Evolutionary conservation across 2,113 vertebrate species (phyloP).

Genomic region (Toxotes jaculatrix): DNA sequence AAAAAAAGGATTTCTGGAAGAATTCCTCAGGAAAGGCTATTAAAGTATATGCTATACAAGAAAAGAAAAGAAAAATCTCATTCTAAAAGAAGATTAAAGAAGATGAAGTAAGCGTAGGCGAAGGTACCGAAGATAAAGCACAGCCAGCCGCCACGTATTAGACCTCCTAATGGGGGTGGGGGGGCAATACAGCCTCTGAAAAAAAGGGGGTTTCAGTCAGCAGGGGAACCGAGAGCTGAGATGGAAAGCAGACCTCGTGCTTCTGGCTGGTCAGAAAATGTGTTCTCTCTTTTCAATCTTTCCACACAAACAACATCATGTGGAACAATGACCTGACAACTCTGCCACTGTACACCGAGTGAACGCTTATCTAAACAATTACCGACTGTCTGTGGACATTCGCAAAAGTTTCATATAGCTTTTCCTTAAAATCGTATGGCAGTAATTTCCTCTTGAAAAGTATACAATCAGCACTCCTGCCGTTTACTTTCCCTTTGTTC

Average conservation of each 20-base stretch:
- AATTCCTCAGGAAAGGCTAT: not conserved
- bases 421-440: not conserved
- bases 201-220: conserved; percentile 41
- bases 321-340: conserved; percentile 44
- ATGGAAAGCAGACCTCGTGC: conserved; percentile 63
- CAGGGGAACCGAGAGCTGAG: conserved; percentile 26
- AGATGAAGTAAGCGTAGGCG: not conserved
- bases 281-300: conserved; percentile 46
- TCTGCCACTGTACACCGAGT: conserved; percentile 14
- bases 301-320: conserved; percentile 41
- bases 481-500: conserved; percentile 24
- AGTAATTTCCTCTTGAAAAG: conserved; percentile 7
- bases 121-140: conserved; percentile 38
- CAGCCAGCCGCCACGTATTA: conserved; percentile 24
- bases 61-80: not conserved
- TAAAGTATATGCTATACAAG: not conserved
- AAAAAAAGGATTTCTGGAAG: not conserved
- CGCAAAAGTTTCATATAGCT: conserved; percentile 11
- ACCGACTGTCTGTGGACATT: conserved; percentile 17
- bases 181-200: conserved; percentile 29
- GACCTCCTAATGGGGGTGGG: conserved; percentile 4
- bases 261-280: conserved; percentile 34
- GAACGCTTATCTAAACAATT: conserved; percentile 32
- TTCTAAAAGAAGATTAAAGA: not conserved
- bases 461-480: conserved; percentile 20